A percentile compares a stretch with the other conserved stretches of the same genome.
These are phyloP conservation scores for Drosophila ogumai DNA, from an alignment of 1,140 invertebrate genomes.

Conservation along the genomic window DNA sequence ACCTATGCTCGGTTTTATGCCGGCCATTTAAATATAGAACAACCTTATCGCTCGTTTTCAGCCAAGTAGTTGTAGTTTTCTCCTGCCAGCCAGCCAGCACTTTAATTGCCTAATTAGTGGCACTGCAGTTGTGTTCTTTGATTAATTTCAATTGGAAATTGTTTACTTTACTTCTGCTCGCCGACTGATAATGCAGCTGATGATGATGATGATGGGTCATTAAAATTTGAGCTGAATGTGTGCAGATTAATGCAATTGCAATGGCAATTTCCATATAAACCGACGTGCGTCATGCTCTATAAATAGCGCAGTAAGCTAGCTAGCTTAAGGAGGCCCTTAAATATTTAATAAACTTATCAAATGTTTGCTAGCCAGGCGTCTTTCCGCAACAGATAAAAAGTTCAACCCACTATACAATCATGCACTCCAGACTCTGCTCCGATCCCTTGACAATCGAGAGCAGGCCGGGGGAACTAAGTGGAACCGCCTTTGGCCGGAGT, in stretches of 20 bases:
- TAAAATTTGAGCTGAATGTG: conserved; percentile 36
- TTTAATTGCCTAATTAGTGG: conserved; percentile 46
- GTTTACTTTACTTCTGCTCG: conserved; percentile 32
- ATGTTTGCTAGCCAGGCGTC: conserved; percentile 28
- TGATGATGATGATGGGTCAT: conserved; percentile 40
- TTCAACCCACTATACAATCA: conserved; percentile 6
- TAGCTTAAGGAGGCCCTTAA: conserved; percentile 7
- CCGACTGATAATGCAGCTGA: conserved; percentile 24
- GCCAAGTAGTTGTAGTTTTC: conserved; percentile 19
- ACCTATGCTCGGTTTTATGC: conserved; percentile 16
- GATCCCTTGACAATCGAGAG: conserved; percentile 35
- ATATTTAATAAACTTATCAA: conserved; percentile 51
- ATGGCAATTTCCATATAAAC: conserved; percentile 10
- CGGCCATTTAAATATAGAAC: conserved; percentile 18
- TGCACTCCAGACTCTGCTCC: conserved; percentile 12
- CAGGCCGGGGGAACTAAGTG: conserved; percentile 47
- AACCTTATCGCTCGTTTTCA: conserved; percentile 13
- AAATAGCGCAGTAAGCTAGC: conserved; percentile 13
- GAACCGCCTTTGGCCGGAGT: conserved; percentile 56
- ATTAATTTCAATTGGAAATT: conserved; percentile 46
- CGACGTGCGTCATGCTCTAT: conserved; percentile 20
- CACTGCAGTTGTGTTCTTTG: conserved; percentile 26
- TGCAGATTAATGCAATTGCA: conserved; percentile 36
- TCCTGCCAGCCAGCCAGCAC: not conserved
- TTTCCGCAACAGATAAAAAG: conserved; percentile 50